Percentiles rank a stretch among this genome's conserved stretches.
Evolutionary conservation across 2,797 vertebrate species (phyloP).

Genomic region (Sylvilagus floridanus): DNA sequence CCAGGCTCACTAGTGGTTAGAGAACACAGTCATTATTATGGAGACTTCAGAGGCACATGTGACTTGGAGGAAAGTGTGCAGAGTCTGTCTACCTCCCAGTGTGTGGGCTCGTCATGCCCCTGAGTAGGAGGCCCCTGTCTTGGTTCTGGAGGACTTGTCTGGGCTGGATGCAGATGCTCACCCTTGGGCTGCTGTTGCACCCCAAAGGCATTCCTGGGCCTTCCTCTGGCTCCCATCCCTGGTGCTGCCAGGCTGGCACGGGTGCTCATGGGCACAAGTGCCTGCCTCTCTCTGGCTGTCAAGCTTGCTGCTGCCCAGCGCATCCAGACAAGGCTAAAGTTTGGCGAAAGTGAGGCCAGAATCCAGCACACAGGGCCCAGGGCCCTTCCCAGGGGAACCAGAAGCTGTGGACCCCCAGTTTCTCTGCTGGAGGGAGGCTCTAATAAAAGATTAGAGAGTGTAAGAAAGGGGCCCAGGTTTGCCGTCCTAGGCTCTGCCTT

Average conservation of each 20-base stretch:
- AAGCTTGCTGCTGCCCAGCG: not conserved
- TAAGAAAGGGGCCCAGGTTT: not conserved
- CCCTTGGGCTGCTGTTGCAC: not conserved
- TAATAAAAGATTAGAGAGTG: not conserved
- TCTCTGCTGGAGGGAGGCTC: not conserved
- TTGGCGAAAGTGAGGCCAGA: not conserved
- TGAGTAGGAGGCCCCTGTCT: not conserved
- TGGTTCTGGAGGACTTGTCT: not conserved
- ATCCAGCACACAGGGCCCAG: not conserved
- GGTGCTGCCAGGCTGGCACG: not conserved
- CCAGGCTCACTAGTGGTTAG: not conserved
- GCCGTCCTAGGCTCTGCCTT: not conserved
- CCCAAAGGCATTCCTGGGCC: not conserved
- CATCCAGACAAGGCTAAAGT: rapidly evolving
- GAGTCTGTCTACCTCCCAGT: not conserved
- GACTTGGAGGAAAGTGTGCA: not conserved
- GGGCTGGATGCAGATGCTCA: not conserved
- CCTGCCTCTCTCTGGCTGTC: not conserved
- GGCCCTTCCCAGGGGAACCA: not conserved
- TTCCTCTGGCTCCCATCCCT: too few relatives aligned
- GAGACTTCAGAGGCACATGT: not conserved
- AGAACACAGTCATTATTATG: not conserved
- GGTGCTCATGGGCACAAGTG: rapidly evolving
- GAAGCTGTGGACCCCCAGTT: not conserved
- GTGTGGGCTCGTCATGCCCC: not conserved